These are phyloP conservation scores for Spinus olivaceus DNA, from an alignment of 2,797 vertebrate genomes.

Conservation along the genomic window DNA sequence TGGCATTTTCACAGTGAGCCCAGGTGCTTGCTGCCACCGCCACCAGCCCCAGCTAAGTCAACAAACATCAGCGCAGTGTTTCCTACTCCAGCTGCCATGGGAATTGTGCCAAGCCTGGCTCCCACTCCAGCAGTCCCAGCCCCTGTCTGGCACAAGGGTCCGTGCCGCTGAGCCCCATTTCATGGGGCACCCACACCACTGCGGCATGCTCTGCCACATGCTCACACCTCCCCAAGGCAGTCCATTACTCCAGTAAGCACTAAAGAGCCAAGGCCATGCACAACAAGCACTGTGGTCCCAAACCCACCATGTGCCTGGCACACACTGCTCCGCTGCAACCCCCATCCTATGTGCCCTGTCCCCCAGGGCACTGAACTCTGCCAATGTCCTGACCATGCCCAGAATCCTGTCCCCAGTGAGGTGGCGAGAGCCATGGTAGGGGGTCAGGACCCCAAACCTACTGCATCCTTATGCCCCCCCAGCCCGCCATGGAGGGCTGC, in stretches of 20 bases:
- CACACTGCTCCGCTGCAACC: accelerated
- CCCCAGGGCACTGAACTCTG: accelerated
- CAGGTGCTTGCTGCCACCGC: accelerated
- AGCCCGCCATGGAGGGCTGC: not conserved
- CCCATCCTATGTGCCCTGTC: accelerated
- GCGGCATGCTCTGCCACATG: accelerated
- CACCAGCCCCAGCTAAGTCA: not conserved
- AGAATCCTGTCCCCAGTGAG: accelerated
- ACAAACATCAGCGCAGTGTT: not conserved
- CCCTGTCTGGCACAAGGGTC: accelerated
- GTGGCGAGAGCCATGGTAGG: accelerated
- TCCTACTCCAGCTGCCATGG: not conserved
- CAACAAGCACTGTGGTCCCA: accelerated
- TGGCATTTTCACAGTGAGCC: not conserved
- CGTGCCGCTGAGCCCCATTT: accelerated
- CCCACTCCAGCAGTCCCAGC: accelerated
- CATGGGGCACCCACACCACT: accelerated
- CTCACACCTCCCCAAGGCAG: not conserved
- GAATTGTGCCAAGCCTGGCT: not conserved
- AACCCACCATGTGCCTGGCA: accelerated
- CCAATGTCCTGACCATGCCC: not conserved
- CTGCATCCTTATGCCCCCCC: not conserved
- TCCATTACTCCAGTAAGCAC: accelerated
- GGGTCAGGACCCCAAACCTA: not conserved
- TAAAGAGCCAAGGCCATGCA: accelerated